A percentile compares a stretch with the other conserved stretches of the same genome.
These are phyloP conservation scores for Paraescarpia echinospica DNA, from an alignment of 1,140 invertebrate species.

Conservation along the genomic window DNA sequence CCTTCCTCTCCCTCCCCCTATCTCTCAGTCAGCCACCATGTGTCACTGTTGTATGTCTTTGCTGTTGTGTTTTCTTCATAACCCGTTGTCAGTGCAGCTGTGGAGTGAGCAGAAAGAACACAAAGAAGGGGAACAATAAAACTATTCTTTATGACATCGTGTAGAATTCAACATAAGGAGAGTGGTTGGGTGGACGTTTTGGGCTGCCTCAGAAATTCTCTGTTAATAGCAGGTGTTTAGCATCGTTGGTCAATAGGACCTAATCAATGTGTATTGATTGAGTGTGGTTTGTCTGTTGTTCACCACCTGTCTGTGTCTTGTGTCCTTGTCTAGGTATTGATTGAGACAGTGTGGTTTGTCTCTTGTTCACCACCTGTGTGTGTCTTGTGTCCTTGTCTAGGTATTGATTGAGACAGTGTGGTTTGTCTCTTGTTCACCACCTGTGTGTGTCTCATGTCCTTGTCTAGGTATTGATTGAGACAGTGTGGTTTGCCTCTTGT, in stretches of 20 bases:
- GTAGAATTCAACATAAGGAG: background rate
- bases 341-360: too few relatives aligned
- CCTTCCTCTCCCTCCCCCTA: background rate
- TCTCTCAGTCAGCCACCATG: too few relatives aligned
- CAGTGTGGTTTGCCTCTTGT: too few relatives aligned
- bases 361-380: too few relatives aligned
- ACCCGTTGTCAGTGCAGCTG: background rate
- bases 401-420: too few relatives aligned
- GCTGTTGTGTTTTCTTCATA: background rate
- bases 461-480: too few relatives aligned
- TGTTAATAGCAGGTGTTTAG: background rate
- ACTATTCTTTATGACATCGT: background rate
- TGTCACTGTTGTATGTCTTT: background rate
- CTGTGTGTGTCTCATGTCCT: too few relatives aligned
- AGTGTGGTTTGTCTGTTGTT: background rate
- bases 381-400: too few relatives aligned
- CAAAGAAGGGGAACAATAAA: background rate
- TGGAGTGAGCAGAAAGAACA: background rate
- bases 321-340: too few relatives aligned
- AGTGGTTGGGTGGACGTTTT: background rate
- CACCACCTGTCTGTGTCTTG: too few relatives aligned
- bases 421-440: too few relatives aligned
- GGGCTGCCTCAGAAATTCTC: background rate
- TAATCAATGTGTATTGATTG: background rate
- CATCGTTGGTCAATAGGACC: background rate